Conservation (phyloP, 2,113 vertebrate genomes). For the Mus spicilegus region DNA sequence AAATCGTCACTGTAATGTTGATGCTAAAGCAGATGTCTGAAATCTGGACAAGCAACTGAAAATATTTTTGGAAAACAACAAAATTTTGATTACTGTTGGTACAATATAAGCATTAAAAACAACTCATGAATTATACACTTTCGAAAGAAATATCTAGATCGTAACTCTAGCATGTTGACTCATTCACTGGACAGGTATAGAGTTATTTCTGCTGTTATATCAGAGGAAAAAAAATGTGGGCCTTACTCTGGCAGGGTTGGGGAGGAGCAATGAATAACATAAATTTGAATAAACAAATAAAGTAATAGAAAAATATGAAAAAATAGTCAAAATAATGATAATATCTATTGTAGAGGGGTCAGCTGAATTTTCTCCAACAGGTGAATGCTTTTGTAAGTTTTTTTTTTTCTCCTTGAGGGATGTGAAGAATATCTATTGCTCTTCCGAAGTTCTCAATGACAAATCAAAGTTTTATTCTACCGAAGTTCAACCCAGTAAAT, state of each 20-base stretch:
- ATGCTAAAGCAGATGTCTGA: neutral
- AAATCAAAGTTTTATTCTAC: neutral
- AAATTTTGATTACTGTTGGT: neutral
- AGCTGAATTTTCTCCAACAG: constrained; percentile 18
- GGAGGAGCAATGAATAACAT: neutral
- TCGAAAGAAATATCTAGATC: neutral
- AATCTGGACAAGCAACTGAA: neutral
- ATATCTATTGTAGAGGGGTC: neutral
- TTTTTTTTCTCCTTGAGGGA: neutral
- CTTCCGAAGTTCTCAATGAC: neutral
- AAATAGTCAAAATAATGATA: neutral
- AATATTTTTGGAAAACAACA: constrained; percentile 7
- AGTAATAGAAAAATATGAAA: neutral
- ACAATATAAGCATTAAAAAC: neutral
- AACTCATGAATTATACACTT: neutral
- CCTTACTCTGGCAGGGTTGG: neutral
- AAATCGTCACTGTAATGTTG: neutral
- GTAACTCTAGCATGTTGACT: neutral
- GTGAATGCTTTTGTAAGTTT: neutral
- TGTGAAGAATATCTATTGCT: neutral
- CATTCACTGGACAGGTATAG: neutral
- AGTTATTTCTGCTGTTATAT: neutral
- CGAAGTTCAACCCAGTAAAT: neutral
- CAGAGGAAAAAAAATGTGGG: neutral
- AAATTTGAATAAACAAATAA: constrained; percentile 10